Evolutionary conservation across 2,113 vertebrate genomes (phyloP), one percentile per base, ranked within the genome.

Genomic region (Eptatretus burgeri): DNA sequence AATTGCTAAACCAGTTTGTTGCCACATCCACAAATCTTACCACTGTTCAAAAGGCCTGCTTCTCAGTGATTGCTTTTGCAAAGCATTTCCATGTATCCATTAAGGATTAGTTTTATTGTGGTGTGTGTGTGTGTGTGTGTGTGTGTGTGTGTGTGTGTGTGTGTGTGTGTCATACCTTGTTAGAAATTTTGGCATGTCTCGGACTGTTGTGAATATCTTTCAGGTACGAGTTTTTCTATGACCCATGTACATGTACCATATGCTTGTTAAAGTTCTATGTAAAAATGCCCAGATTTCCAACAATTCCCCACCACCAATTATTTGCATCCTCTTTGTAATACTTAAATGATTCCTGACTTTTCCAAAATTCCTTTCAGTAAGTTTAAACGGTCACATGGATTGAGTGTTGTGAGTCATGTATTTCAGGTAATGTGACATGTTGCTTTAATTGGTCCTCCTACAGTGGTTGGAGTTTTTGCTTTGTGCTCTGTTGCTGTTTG

Each of bases 401-500:
- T 41, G 14, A n/a, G 16, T 60, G 16, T 5, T 16, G 16, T 60
- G 16, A 9, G 16, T n/a, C 9, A n/a, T 60, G 18, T 16, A 16
- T 41, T 13, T 50, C 3, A 14, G 66, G 20, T 70, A 52, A 71
- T 73, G 51, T 67, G 67, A 65, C 67, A 73, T 66, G 67, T n/a
- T 71, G 68, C 69, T 60, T 70, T 63, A 27, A 65, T 73, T 68
- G 4, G 49, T 50, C 53, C 20, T 50, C 56, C 67, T 69, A n/a
- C 76, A 98, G 91, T 95, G 91, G 91, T 79, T 72, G 12, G 87
- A 98, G 77, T 98, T 98, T 69, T 51, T 84, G 71, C 79, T 95
- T 67, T 98, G 95, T 66, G 81, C 78, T 64, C 70, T 70, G 50
- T 77, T 98, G 60, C 77, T 98, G 71, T 64, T 95, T 66, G 77